Evolutionary conservation across 2,888 invertebrate genomes (phyloP), one percentile per base, ranked within the genome.

Genomic region (Eledona agricola): DNA sequence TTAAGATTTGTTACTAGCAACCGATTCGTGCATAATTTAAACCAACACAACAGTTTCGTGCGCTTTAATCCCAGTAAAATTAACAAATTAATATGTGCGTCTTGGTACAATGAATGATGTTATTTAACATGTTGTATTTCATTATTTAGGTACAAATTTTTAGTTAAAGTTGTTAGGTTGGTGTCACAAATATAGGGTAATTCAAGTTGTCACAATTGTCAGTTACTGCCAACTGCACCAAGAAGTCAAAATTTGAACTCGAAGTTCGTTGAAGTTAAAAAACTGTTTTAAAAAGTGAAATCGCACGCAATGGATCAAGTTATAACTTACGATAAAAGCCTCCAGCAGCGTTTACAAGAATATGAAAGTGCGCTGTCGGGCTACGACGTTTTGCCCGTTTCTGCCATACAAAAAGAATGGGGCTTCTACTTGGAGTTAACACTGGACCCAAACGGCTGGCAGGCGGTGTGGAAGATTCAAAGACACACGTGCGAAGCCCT

Each of bases 381-480:
- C 23, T 74, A 72, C 4, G 66, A 71, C 6, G 56, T 75, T 1
- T 69, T 81, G 7, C 77, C 81, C 2, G 78, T 79, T 0, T 79
- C 80, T 0, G 73, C 77, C 57, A 78, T 85, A 2, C 73, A 74
- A 32, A 71, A 76, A 2, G 81, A 81, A 69, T 85, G 84, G 84
- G 72, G 77, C 1, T 79, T 75, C 59, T 80, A 79, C 58, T 65
- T 83, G 0, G 85, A 87, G 63, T 64, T 85, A 15, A 73, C 82
- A 0, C 73, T 87, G 1, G 87, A 87, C 61, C 83, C 84, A 0
- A 80, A 80, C 0, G 87, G 87, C 0, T 87, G 87, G 87, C 84
- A 84, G 63, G 86, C 85, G 0, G 63, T 87, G 4, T 87, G 87
- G 87, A 87, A 86, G 71, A 79, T 87, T 4, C 83, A 86, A 0